A percentile compares a stretch with the other conserved stretches of the same genome.
phyloP scores from a whole-genome alignment of 2,113 vertebrate genomes.

The Engraulis encrasicolus region DNA sequence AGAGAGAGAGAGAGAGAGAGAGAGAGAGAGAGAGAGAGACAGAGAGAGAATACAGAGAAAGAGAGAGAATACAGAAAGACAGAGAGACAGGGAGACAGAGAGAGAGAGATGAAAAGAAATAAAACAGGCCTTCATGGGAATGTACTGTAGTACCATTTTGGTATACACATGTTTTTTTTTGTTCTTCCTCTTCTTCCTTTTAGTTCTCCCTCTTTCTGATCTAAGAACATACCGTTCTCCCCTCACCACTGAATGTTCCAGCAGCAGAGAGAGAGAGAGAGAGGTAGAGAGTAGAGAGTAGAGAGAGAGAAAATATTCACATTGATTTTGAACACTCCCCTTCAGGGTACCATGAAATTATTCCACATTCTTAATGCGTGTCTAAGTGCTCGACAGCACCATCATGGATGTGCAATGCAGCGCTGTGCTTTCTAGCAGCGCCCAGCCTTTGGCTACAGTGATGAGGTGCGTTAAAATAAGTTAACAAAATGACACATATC shows the following conservation, averaged over 20 bases:
- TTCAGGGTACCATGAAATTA: slow-evolving; percentile 19
- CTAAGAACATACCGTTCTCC: slow-evolving; percentile 1
- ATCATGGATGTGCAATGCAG: not conserved
- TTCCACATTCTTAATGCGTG: not conserved
- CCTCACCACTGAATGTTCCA: not conserved
- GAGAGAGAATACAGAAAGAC: slow-evolving; percentile 13
- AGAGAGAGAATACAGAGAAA: not conserved
- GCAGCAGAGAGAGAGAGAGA: no score
- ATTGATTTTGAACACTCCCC: slow-evolving; percentile 12
- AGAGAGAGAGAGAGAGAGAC: not conserved
- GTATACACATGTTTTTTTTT: not conserved
- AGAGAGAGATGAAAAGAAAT: not conserved
- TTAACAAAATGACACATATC: not conserved
- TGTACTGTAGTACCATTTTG: not conserved
- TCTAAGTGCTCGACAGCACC: not conserved
- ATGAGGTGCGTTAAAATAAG: not conserved
- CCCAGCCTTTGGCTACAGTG: not conserved
- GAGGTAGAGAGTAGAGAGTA: no score
- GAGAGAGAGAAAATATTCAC: no score
- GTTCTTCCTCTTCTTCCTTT: not conserved
- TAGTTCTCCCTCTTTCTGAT: not conserved
- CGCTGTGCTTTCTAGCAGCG: no score
- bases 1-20: not conserved
- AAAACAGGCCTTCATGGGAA: not conserved
- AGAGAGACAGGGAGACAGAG: not conserved